A percentile compares a stretch with the other conserved stretches of the same genome.
These are phyloP conservation scores for Rhizomys pruinosus DNA, from an alignment of 2,113 vertebrate species.

Conservation along the genomic window DNA sequence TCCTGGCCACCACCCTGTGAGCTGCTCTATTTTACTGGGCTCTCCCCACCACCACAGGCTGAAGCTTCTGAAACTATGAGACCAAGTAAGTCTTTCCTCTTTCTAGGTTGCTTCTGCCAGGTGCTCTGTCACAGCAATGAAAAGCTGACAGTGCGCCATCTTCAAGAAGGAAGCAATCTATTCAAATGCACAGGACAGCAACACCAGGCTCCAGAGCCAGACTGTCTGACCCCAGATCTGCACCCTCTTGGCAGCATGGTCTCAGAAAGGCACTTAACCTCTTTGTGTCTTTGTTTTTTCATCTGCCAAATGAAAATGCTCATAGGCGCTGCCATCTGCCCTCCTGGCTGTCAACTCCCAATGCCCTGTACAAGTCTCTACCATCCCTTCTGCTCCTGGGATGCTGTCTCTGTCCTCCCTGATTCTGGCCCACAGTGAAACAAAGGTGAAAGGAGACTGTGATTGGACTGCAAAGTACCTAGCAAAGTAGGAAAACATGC, in stretches of 20 bases:
- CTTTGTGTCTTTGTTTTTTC: constrained; percentile 10
- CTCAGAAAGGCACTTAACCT: not conserved
- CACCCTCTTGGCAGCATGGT: not conserved
- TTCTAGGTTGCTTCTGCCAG: not conserved
- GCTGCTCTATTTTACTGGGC: not conserved
- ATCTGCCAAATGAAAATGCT: not conserved
- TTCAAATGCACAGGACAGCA: not conserved
- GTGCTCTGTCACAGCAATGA: not conserved
- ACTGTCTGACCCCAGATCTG: not conserved
- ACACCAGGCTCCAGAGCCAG: not conserved
- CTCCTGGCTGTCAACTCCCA: not conserved
- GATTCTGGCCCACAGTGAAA: not conserved
- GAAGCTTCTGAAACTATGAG: not conserved
- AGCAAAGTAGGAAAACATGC: not conserved
- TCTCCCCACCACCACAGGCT: not conserved
- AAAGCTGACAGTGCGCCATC: not conserved
- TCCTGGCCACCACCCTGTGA: not conserved
- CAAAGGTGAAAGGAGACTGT: not conserved
- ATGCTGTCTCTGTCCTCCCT: not conserved
- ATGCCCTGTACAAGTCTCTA: not conserved
- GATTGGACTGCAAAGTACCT: not conserved
- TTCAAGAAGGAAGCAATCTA: not conserved
- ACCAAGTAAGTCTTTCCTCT: not conserved
- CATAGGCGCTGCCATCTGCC: not conserved
- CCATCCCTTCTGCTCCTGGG: not conserved